Percentiles rank a stretch among this genome's conserved stretches.
Conservation (phyloP, 1,140 invertebrate genomes). For the Geopemphigus sp. region DNA sequence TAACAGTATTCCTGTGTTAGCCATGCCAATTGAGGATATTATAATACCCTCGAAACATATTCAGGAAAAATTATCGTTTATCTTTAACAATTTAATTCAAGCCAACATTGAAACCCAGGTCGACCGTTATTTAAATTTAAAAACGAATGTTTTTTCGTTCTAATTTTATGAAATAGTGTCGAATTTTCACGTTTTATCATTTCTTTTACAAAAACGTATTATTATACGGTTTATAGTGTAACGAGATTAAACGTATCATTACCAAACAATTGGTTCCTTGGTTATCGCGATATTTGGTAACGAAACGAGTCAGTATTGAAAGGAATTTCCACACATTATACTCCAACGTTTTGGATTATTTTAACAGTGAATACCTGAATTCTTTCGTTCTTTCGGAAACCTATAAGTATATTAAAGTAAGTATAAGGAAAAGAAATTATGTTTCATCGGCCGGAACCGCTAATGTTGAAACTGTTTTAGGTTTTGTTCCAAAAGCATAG, state of each 20-base stretch:
- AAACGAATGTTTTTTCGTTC: background rate
- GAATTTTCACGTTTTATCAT: background rate
- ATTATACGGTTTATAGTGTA: conserved; percentile 62
- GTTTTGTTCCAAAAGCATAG: conserved; percentile 93
- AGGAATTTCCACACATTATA: conserved; percentile 96
- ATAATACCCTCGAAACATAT: conserved; percentile 79
- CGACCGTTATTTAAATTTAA: background rate
- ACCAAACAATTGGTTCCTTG: conserved; percentile 91
- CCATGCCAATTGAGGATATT: conserved; percentile 89
- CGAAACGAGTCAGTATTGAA: conserved; percentile 98
- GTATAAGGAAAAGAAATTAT: conserved; percentile 16
- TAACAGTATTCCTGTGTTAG: conserved; percentile 90
- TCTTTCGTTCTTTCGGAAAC: conserved; percentile 90
- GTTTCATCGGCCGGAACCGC: background rate
- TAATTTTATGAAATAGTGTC: background rate
- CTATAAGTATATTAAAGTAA: conserved; percentile 90
- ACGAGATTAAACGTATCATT: conserved; percentile 85
- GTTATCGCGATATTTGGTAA: conserved; percentile 96
- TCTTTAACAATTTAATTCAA: conserved; percentile 98
- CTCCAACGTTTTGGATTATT: conserved; percentile 90
- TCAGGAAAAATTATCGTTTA: conserved; percentile 96
- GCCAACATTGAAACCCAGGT: conserved; percentile 88
- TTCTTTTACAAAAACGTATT: background rate
- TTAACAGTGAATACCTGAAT: conserved; percentile 80
- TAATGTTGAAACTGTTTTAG: conserved; percentile 50